Evolutionary conservation across 2,113 vertebrate species (phyloP).

Genomic region (Amazona guildingii): DNA sequence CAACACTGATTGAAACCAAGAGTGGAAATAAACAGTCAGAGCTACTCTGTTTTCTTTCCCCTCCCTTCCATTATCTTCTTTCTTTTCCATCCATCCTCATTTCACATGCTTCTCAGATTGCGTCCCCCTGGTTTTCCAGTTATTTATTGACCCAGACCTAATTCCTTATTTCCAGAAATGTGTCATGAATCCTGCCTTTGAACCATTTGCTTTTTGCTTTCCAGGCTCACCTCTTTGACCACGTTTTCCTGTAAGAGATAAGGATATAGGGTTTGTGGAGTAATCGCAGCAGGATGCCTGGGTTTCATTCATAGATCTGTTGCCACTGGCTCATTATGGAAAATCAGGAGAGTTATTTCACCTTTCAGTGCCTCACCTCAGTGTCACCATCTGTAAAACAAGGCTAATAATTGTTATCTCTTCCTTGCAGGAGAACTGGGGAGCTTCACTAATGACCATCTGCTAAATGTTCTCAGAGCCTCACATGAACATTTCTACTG

Average conservation of each 20-base stretch:
- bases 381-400: slow-evolving; percentile 60
- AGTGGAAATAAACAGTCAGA: slow-evolving; percentile 64
- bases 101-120: slow-evolving; percentile 55
- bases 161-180: slow-evolving; percentile 66
- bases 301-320: slow-evolving; percentile 62
- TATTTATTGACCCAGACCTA: slow-evolving; percentile 65
- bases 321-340: slow-evolving; percentile 47
- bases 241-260: slow-evolving; percentile 46
- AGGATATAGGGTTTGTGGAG: slow-evolving; percentile 13
- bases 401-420: slow-evolving; percentile 61
- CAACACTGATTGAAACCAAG: slow-evolving; percentile 56
- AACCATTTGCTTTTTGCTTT: slow-evolving; percentile 46
- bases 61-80: slow-evolving; percentile 65
- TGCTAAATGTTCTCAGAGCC: slow-evolving; percentile 64
- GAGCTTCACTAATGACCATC: slow-evolving; percentile 49
- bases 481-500: slow-evolving; percentile 64
- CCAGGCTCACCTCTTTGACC: slow-evolving; percentile 59
- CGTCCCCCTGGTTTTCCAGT: slow-evolving; percentile 45
- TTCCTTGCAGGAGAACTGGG: slow-evolving; percentile 61
- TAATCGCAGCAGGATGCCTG: slow-evolving; percentile 48
- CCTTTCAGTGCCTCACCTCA: slow-evolving; percentile 59
- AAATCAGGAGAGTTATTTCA: slow-evolving; percentile 53
- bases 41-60: slow-evolving; percentile 44
- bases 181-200: slow-evolving; percentile 58
- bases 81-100: slow-evolving; percentile 52